These are phyloP conservation scores for Merodon equestris DNA, from an alignment of 2,888 invertebrate genomes.

Conservation along the genomic window DNA sequence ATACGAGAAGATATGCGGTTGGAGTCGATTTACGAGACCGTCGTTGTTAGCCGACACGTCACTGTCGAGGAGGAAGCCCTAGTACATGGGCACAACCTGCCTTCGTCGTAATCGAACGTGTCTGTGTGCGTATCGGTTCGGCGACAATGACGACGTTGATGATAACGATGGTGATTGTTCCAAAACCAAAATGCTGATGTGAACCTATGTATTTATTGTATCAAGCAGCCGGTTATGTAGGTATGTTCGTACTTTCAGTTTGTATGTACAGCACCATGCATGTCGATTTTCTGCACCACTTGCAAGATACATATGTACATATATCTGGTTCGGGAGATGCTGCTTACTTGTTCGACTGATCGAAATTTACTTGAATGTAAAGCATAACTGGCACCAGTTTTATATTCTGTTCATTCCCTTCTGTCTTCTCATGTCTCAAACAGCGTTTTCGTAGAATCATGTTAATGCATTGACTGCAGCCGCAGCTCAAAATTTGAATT, in stretches of 20 bases:
- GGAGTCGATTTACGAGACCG: slow-evolving; percentile 52
- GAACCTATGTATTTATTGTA: slow-evolving; percentile 56
- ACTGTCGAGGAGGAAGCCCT: no score
- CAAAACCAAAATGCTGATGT: slow-evolving; percentile 59
- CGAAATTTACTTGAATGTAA: slow-evolving; percentile 22
- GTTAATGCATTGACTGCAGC: slow-evolving; percentile 60
- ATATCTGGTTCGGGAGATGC: no score
- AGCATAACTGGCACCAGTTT: no score
- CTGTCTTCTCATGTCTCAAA: slow-evolving; percentile 1
- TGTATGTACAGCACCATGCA: slow-evolving; percentile 23
- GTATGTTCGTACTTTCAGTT: slow-evolving; percentile 3
- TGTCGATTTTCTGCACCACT: slow-evolving; percentile 63
- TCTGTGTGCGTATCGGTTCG: slow-evolving; percentile 14
- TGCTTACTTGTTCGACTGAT: slow-evolving; percentile 10
- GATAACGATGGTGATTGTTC: slow-evolving; percentile 38
- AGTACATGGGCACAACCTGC: slow-evolving; percentile 12
- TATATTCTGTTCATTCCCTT: slow-evolving; percentile 18
- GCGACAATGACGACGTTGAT: slow-evolving; percentile 9
- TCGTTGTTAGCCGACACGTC: slow-evolving; percentile 38
- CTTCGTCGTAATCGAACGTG: slow-evolving; percentile 29
- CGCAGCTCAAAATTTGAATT: slow-evolving; percentile 54
- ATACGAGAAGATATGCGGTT: slow-evolving; percentile 2
- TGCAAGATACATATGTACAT: no score
- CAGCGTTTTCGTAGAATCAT: slow-evolving; percentile 34
- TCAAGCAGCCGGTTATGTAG: slow-evolving; percentile 50